Base-by-base conservation (phyloP, 2,113 vertebrate genomes). In the Sphaerodactylus townsendi region DNA sequence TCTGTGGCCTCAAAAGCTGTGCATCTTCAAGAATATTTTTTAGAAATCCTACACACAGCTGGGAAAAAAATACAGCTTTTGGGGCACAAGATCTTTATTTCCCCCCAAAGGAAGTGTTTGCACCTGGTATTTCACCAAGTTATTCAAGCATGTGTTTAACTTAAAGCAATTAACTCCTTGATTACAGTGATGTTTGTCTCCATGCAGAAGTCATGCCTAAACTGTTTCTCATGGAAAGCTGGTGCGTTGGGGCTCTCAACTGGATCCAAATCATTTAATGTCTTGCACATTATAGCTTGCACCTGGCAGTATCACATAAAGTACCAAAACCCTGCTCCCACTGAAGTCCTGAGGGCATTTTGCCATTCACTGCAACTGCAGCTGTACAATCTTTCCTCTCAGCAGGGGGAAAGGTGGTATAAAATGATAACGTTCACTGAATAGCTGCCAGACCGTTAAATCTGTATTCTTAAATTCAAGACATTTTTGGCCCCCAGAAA, bases 291-390 rank as follows among this genome's bases (percentile, higher is more conserved):
- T 86, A 82, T 46, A 71, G 80, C 56, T 53, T 82, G 68, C 79
- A 82, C 41, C 84, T 85, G 77, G 84, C 77, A 73, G n/a, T 65
- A 85, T 85, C 77, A 33, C 41, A 73, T 73, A 37, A 72, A 73
- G 59, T 37, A 66, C 69, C 84, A 73, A 62, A 75, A 66, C 74
- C 77, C 84, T 70, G 84, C 6, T 73, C 39, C 77, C 48, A n/a
- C 53, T 79, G 77, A 85, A 85, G 77, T 85, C 41, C 39, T 75
- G 77, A 41, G 59, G 77, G 69, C 84, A 66, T 39, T 48, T 85
- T 85, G 84, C 77, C 77, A 85, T 65, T 23, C 59, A 25, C 69
- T 85, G 69, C 66, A 85, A 73, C 56, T 79, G 33, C 69, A 79
- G 69, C 69, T 7, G 33, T 35, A 50, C 41, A 39, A 25, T 73